Conservation (phyloP, 2,113 vertebrate genomes). For the Zeus faber region DNA sequence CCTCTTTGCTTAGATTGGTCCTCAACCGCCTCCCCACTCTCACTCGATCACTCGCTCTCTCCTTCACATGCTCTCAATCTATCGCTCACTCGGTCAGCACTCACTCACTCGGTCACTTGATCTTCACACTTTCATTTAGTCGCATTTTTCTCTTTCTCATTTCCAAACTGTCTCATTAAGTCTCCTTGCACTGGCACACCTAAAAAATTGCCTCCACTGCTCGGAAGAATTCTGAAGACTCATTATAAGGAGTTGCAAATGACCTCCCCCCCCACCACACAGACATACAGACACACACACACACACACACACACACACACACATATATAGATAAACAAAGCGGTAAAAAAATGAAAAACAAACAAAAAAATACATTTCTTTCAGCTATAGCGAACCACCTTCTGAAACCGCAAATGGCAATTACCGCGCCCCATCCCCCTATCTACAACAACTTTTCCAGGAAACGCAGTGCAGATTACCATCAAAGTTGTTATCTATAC, state of each 20-base stretch:
- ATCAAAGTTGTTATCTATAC: background rate
- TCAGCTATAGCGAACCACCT: no score
- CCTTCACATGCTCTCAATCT: background rate
- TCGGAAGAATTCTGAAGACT: background rate
- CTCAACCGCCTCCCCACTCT: background rate
- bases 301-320: no score
- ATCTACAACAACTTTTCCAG: background rate
- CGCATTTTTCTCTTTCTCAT: background rate
- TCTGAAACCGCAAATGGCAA: no score
- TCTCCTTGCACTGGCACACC: background rate
- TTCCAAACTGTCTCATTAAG: background rate
- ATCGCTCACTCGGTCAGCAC: background rate
- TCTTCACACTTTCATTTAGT: background rate
- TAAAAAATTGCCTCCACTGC: background rate
- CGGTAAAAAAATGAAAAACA: no score
- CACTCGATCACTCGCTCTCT: background rate
- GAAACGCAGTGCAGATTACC: no score
- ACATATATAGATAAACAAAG: no score
- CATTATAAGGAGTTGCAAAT: no score
- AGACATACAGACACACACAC: no score
- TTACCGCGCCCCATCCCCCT: background rate
- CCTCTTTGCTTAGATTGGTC: background rate
- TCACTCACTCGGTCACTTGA: background rate
- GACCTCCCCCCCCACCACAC: no score
- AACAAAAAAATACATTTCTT: no score